These are phyloP conservation scores for Pelosia muscerda DNA, from an alignment of 2,888 invertebrate species.

Conservation along the genomic window DNA sequence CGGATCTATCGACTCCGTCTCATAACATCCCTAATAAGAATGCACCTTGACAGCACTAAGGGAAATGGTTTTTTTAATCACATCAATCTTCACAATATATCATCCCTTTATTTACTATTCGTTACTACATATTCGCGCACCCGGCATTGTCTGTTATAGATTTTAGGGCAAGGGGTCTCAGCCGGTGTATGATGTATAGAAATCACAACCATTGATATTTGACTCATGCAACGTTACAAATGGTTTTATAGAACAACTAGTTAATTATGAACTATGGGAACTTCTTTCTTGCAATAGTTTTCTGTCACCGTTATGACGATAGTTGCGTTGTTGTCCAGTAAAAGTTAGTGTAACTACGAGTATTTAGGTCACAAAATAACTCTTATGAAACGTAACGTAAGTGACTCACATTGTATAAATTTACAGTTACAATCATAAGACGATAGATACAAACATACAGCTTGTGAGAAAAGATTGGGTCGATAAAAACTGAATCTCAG, in stretches of 20 bases:
- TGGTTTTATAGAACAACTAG: slow-evolving; percentile 49
- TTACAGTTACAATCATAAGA: too few species aligned
- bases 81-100: slow-evolving; percentile 82
- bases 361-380: not conserved
- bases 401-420: too few species aligned
- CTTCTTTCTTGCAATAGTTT: slow-evolving; percentile 20
- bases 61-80: slow-evolving; percentile 84
- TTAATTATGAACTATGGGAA: slow-evolving; percentile 60
- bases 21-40: slow-evolving; percentile 65
- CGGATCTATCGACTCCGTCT: slow-evolving; percentile 40
- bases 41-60: slow-evolving; percentile 84
- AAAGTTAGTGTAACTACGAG: too few species aligned
- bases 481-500: too few species aligned
- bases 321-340: not conserved
- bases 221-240: slow-evolving; percentile 60
- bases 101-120: slow-evolving; percentile 84
- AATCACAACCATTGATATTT: slow-evolving; percentile 55
- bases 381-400: not conserved
- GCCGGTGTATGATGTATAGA: slow-evolving; percentile 60
- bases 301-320: not conserved
- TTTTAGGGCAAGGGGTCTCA: slow-evolving; percentile 61
- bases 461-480: too few species aligned
- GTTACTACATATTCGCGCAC: slow-evolving; percentile 82
- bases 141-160: slow-evolving; percentile 73
- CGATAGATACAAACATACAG: too few species aligned